Evolutionary conservation across 1,140 invertebrate genomes (phyloP), one percentile per base, ranked within the genome.

Genomic region (Araneus ventricosus): DNA sequence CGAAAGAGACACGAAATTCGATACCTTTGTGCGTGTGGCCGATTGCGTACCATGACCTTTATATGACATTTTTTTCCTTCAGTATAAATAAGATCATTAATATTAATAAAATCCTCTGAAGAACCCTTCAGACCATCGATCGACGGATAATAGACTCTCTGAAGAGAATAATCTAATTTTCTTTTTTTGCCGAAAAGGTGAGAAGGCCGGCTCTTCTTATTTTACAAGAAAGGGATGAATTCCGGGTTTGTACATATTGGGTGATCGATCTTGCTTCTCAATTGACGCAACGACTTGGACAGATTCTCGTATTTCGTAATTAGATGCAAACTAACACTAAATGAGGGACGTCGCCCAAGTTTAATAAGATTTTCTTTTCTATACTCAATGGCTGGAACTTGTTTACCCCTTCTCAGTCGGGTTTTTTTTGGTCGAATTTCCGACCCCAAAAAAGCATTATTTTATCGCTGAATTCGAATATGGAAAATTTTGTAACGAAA

Each of bases 81-180:
- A 37, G 20, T 5, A 75, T 34, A 75, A 34, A 75, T 75, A 34
- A 75, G 70, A 30, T 75, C 70, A 75, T 75, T 75, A 75, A 75
- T 75, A 75, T 75, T 75, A 75, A 75, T 75, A 75, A 75, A 75
- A 75, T 37, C 34, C 20, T 75, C 70, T 37, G 70, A 75, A n/a
- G n/a, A n/a, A 27, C 63, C 63, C 24, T 2, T 22, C 57, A 59
- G 27, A 27, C 63, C 27, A 24, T 20, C 17, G 37, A 75, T 30
- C 17, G 5, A 37, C 17, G 34, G 34, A 37, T 34, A 34, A 75
- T 75, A 37, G 70, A 37, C 5, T 75, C 30, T 4, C 17, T 5
- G 3, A 34, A 37, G 70, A 37, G 30, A 75, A 75, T 34, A 30
- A 34, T 20, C 70, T 17, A 30, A 34, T 17, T 37, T 34, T 37